These are phyloP conservation scores for Clarias magur DNA, from an alignment of 2,113 vertebrate genomes.

Conservation along the genomic window DNA sequence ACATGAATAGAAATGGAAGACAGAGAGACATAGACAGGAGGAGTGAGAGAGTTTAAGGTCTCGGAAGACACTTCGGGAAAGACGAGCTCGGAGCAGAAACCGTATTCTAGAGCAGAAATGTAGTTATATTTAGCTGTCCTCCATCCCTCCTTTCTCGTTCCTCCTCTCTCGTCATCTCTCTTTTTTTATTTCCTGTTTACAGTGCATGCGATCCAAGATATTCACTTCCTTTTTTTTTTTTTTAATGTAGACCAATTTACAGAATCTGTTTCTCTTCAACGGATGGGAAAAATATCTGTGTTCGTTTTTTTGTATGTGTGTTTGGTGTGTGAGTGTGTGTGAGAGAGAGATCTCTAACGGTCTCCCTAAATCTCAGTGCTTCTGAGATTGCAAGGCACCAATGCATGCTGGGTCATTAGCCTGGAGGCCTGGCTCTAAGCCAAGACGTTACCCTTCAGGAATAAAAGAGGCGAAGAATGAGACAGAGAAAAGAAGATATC, in stretches of 20 bases:
- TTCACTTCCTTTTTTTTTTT: not conserved
- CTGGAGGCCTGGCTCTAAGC: conserved; percentile 11
- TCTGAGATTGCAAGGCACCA: not conserved
- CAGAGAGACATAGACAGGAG: not conserved
- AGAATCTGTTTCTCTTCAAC: not conserved
- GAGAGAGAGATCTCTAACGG: not conserved
- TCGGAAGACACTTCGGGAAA: not conserved
- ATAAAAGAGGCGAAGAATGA: conserved; percentile 7
- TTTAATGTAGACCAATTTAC: not conserved
- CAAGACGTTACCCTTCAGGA: conserved; percentile 29
- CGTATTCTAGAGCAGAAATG: conserved; percentile 34
- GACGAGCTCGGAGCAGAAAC: not conserved
- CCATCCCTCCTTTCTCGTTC: not conserved
- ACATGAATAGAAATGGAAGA: not conserved
- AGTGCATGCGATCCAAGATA: not conserved
- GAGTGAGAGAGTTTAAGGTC: not conserved
- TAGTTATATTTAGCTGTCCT: conserved; percentile 43
- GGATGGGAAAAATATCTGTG: not conserved
- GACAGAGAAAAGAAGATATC: not conserved
- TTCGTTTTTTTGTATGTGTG: not conserved
- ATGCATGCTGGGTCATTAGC: conserved; percentile 49
- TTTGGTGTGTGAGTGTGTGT: conserved; percentile 31
- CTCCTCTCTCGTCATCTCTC: not conserved
- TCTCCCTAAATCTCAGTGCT: not conserved
- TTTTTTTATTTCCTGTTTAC: conserved; percentile 21